phyloP scores from a whole-genome alignment of 2,113 vertebrate genomes.

The Balaeniceps rex region DNA sequence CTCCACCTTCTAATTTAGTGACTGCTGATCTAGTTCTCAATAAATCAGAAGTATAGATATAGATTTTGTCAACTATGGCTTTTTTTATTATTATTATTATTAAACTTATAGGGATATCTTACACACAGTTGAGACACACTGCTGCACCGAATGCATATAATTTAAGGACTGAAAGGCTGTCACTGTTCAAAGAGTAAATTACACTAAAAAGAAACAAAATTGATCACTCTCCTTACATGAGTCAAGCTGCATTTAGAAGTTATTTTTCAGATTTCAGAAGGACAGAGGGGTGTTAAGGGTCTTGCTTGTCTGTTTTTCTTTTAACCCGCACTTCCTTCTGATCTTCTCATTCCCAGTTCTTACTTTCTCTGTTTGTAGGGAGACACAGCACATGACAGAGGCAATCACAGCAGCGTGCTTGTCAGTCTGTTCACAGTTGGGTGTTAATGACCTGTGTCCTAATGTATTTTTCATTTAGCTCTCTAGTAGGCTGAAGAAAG shows the following conservation, averaged over 20 bases:
- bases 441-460: no score
- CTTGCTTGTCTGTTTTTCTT: neutral
- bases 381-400: neutral
- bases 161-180: neutral
- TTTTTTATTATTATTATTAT: neutral
- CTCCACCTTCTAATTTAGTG: neutral
- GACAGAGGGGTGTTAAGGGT: neutral
- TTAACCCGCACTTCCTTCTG: neutral
- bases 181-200: neutral
- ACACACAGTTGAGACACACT: neutral
- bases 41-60: neutral
- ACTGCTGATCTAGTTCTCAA: neutral
- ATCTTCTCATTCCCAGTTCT: neutral
- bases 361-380: neutral
- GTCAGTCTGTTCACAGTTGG: neutral
- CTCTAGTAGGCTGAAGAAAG: neutral
- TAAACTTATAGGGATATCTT: neutral
- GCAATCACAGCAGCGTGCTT: neutral
- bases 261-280: neutral
- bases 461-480: neutral
- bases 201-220: neutral
- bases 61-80: neutral
- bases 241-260: neutral
- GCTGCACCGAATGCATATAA: neutral
- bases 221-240: neutral